Conservation (phyloP, 1,140 invertebrate genomes). For the Piezodorus guildinii region DNA sequence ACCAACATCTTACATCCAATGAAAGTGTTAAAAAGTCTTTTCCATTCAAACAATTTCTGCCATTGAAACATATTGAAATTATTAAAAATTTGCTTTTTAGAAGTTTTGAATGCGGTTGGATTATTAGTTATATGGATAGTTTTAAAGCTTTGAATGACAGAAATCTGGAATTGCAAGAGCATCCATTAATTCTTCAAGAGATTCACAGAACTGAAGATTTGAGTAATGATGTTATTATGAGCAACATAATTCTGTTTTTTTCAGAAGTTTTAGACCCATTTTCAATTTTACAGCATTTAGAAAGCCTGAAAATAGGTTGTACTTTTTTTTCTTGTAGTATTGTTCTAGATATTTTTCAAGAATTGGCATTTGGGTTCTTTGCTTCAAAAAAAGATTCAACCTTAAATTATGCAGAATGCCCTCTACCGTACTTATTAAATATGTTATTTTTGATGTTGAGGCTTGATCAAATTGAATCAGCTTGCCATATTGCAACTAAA, state of each 20-base stretch:
- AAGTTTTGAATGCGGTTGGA: slow-evolving; percentile 22
- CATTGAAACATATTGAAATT: slow-evolving; percentile 18
- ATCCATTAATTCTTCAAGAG: slow-evolving; percentile 26
- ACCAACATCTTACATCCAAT: background rate
- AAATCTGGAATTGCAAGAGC: slow-evolving; percentile 15
- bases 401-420: slow-evolving; percentile 26
- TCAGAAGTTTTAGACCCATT: slow-evolving; percentile 27
- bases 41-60: slow-evolving; percentile 24
- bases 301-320: slow-evolving; percentile 25
- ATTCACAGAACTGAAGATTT: slow-evolving; percentile 26
- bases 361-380: slow-evolving; percentile 24
- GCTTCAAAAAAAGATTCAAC: slow-evolving; percentile 20
- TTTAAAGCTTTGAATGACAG: slow-evolving; percentile 2
- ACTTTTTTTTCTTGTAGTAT: slow-evolving; percentile 27
- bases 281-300: slow-evolving; percentile 26
- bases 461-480: slow-evolving; percentile 30
- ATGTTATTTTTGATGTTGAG: slow-evolving; percentile 30
- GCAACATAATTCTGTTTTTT: slow-evolving; percentile 28
- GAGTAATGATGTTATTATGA: slow-evolving; percentile 26
- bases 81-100: slow-evolving; percentile 26
- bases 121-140: slow-evolving; percentile 25
- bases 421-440: slow-evolving; percentile 29
- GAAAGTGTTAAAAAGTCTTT: slow-evolving; percentile 10
- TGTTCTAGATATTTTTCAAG: slow-evolving; percentile 28
- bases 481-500: slow-evolving; percentile 26